Evolutionary conservation across 2,888 invertebrate genomes (phyloP).

Genomic region (Mimachlamys varia): DNA sequence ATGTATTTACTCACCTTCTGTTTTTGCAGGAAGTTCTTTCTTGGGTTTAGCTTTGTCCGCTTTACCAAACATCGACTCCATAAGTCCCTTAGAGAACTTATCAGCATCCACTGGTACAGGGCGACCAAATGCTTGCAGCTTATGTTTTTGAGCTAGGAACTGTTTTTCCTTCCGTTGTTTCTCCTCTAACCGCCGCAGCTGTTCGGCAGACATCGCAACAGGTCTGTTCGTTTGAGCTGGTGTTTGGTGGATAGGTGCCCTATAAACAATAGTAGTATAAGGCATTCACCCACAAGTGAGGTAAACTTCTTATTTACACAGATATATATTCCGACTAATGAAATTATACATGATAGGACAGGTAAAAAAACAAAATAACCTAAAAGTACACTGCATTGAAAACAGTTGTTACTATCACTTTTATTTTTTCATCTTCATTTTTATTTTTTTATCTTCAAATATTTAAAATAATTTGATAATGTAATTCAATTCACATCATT

Average conservation of each 20-base stretch:
- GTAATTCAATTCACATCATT: too few species aligned
- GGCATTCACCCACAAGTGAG: too few species aligned
- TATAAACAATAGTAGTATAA: neutral
- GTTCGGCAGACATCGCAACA: slow-evolving; percentile 39
- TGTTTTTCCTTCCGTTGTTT: slow-evolving; percentile 58
- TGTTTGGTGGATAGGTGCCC: slow-evolving; percentile 32
- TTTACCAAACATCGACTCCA: slow-evolving; percentile 76
- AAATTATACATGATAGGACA: too few species aligned
- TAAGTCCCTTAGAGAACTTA: slow-evolving; percentile 58
- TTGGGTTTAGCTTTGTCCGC: slow-evolving; percentile 61
- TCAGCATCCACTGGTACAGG: slow-evolving; percentile 68
- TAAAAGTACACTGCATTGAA: too few species aligned
- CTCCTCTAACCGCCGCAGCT: slow-evolving; percentile 44
- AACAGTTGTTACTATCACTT: too few species aligned
- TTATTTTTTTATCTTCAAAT: too few species aligned
- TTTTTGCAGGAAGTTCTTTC: slow-evolving; percentile 38
- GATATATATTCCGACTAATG: too few species aligned
- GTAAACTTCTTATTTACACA: too few species aligned
- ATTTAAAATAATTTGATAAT: too few species aligned
- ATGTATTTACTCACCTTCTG: neutral
- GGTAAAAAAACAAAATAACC: too few species aligned
- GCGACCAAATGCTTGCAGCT: slow-evolving; percentile 69
- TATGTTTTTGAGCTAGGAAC: slow-evolving; percentile 71
- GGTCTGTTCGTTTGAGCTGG: neutral
- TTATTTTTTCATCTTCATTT: too few species aligned